A percentile compares a stretch with the other conserved stretches of the same genome.
Conservation (phyloP, 1,140 invertebrate species). For the Orius insidiosus region DNA sequence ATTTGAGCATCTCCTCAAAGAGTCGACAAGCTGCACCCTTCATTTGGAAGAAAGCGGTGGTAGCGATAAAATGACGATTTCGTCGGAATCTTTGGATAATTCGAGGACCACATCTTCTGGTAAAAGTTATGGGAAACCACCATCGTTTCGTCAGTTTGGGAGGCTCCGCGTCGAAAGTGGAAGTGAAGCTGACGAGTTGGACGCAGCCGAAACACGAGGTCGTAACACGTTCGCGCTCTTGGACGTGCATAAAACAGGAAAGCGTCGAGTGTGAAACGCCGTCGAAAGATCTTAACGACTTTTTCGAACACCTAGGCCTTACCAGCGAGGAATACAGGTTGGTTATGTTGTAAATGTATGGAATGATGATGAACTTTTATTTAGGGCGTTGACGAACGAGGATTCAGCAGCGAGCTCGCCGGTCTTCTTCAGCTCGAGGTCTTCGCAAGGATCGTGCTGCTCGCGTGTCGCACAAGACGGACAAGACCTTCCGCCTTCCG, state of each 20-base stretch:
- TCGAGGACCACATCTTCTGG: background rate
- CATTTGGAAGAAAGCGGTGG: background rate
- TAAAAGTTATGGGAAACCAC: conserved; percentile 16
- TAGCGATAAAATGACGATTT: too few relatives aligned
- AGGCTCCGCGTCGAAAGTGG: conserved; percentile 11
- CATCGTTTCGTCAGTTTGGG: conserved; percentile 12
- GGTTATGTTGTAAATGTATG: background rate
- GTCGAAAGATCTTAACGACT: conserved; percentile 8
- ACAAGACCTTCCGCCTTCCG: too few relatives aligned
- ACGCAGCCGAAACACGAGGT: background rate
- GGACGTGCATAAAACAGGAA: background rate
- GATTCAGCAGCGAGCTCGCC: background rate
- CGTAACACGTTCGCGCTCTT: background rate
- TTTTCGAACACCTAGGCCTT: conserved; percentile 11
- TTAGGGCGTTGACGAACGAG: conserved; percentile 1
- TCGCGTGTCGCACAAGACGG: too few relatives aligned
- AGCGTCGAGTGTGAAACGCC: background rate
- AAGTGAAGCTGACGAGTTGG: conserved; percentile 8
- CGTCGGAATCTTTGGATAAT: too few relatives aligned
- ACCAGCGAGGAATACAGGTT: conserved; percentile 7
- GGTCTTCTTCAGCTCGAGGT: conserved; percentile 1
- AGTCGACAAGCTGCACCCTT: conserved; percentile 6
- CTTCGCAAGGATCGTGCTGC: too few relatives aligned
- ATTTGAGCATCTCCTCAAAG: conserved; percentile 9
- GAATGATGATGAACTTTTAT: background rate